Evolutionary conservation across 2,888 invertebrate species (phyloP).

Genomic region (Heliconius charithonia): DNA sequence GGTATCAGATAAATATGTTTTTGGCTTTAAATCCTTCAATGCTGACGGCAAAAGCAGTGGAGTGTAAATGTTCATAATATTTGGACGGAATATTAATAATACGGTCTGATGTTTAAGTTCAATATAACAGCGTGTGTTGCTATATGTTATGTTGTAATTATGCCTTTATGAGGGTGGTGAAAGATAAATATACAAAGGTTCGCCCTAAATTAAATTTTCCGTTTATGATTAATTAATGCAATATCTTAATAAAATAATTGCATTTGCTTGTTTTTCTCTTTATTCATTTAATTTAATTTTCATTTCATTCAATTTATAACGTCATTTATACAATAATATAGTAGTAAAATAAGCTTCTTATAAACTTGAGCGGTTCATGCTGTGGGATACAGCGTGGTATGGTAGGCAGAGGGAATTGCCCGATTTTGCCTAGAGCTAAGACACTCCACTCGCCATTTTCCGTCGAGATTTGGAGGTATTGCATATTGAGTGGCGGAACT

Average conservation of each 20-base stretch:
- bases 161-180: neutral
- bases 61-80: conserved; percentile 40
- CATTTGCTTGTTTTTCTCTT: neutral
- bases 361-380: no score
- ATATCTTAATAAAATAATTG: neutral
- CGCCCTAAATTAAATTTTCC: neutral
- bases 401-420: no score
- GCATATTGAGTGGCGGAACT: no score
- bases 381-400: no score
- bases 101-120: conserved; percentile 37
- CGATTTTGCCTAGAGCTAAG: no score
- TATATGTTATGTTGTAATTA: conserved; percentile 8
- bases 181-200: neutral
- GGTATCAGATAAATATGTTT: conserved; percentile 30
- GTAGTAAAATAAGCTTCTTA: no score
- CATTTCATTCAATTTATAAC: neutral
- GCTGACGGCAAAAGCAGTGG: conserved; percentile 29
- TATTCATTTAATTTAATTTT: neutral
- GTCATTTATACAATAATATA: no score
- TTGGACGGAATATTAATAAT: conserved; percentile 41
- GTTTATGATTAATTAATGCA: neutral
- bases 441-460: no score
- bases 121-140: conserved; percentile 17
- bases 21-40: conserved; percentile 31
- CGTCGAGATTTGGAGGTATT: no score